Conservation (phyloP, 1,140 invertebrate species). For the Camponotus floridanus region DNA sequence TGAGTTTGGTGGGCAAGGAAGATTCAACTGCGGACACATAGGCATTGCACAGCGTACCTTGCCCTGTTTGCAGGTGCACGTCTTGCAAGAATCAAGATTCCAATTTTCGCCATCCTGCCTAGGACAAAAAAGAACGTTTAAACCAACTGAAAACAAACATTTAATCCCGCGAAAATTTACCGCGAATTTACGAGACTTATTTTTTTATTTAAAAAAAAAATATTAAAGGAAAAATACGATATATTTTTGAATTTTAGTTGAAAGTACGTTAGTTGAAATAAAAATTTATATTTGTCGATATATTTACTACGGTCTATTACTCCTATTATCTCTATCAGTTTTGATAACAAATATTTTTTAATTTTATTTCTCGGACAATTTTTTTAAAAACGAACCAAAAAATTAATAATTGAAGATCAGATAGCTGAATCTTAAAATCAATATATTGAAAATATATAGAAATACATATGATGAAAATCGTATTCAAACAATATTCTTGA, state of each 20-base stretch:
- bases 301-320: too few species aligned
- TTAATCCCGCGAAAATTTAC: not conserved
- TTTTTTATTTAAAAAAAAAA: not conserved
- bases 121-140: conserved; percentile 83
- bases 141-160: conserved; percentile 62
- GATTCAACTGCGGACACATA: conserved; percentile 88
- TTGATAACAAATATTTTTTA: too few species aligned
- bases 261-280: too few species aligned
- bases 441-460: too few species aligned
- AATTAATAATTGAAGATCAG: too few species aligned
- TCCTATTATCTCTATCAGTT: too few species aligned
- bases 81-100: conserved; percentile 94
- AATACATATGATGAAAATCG: too few species aligned
- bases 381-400: too few species aligned
- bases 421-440: too few species aligned
- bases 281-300: too few species aligned
- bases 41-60: conserved; percentile 93
- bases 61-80: conserved; percentile 93
- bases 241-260: not conserved
- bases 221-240: not conserved
- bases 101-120: conserved; percentile 94
- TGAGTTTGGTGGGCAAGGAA: conserved; percentile 91
- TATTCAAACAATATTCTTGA: not conserved
- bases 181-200: not conserved
- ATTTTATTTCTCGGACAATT: too few species aligned